These are phyloP conservation scores for Harpagifer antarcticus DNA, from an alignment of 2,797 vertebrate genomes.

Conservation along the genomic window DNA sequence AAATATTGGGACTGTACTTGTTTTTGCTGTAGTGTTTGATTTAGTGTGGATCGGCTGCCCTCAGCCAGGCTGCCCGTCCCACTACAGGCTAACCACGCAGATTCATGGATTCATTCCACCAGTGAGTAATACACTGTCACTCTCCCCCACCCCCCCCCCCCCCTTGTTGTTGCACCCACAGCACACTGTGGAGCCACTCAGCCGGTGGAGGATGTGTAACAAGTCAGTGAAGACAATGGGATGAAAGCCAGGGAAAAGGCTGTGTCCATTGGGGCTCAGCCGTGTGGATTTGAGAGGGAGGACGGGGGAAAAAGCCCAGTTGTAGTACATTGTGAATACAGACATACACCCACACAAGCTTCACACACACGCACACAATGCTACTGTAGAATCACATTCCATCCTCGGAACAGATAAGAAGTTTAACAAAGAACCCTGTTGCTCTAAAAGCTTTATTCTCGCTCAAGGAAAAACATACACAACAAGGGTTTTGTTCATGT, in stretches of 20 bases:
- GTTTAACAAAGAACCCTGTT: conserved; percentile 70
- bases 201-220: conserved; percentile 54
- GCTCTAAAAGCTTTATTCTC: conserved; percentile 74
- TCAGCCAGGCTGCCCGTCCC: conserved; percentile 52
- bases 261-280: conserved; percentile 48
- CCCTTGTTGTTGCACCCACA: conserved; percentile 33
- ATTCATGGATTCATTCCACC: conserved; percentile 56
- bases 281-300: conserved; percentile 37
- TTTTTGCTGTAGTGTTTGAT: conserved; percentile 51
- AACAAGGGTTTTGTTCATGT: conserved; percentile 53
- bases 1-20: conserved; percentile 43
- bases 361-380: conserved; percentile 9
- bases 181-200: conserved; percentile 41
- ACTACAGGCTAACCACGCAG: conserved; percentile 49
- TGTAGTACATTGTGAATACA: conserved; percentile 49
- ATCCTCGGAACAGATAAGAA: conserved; percentile 55
- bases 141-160: background rate
- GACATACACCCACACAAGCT: conserved; percentile 23
- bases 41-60: conserved; percentile 56
- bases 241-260: conserved; percentile 73
- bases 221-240: conserved; percentile 68
- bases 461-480: conserved; percentile 70
- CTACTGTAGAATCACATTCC: conserved; percentile 53
- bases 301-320: conserved; percentile 32
- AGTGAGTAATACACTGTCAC: conserved; percentile 60